These are phyloP conservation scores for Meiosimyza decipiens DNA, from an alignment of 2,888 invertebrate genomes.

Conservation along the genomic window DNA sequence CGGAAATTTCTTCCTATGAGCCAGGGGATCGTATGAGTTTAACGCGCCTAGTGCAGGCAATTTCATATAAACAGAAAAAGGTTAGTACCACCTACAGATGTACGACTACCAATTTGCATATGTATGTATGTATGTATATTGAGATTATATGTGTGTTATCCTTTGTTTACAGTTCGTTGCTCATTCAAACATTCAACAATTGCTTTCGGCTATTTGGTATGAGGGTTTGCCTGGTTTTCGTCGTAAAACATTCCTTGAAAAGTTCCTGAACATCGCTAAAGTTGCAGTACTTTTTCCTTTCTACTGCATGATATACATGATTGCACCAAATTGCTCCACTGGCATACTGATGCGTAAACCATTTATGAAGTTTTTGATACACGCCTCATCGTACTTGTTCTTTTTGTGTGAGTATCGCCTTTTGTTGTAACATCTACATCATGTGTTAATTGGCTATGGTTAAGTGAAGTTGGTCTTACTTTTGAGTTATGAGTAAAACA, in stretches of 20 bases:
- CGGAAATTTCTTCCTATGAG: conserved; percentile 76
- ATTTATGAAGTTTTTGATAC: conserved; percentile 96
- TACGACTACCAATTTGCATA: neutral
- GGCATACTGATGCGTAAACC: conserved; percentile 91
- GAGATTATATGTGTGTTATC: neutral
- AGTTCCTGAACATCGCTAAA: conserved; percentile 77
- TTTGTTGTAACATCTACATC: neutral
- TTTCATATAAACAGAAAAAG: conserved; percentile 94
- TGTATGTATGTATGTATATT: no score
- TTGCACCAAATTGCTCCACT: conserved; percentile 82
- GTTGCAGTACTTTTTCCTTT: conserved; percentile 88
- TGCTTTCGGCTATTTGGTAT: conserved; percentile 92
- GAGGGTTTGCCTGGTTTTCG: conserved; percentile 95
- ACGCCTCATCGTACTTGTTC: conserved; percentile 93
- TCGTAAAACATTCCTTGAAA: conserved; percentile 79
- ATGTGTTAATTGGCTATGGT: no score
- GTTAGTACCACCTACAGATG: conserved; percentile 67
- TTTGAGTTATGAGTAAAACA: no score
- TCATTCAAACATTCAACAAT: conserved; percentile 95
- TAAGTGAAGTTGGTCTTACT: no score
- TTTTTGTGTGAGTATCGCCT: conserved; percentile 82
- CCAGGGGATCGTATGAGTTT: conserved; percentile 87
- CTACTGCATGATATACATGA: conserved; percentile 86
- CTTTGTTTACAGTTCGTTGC: conserved; percentile 80
- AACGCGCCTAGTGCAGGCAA: conserved; percentile 87